phyloP scores from a whole-genome alignment of 1,140 invertebrate species.

The Choristoneura fumiferana region DNA sequence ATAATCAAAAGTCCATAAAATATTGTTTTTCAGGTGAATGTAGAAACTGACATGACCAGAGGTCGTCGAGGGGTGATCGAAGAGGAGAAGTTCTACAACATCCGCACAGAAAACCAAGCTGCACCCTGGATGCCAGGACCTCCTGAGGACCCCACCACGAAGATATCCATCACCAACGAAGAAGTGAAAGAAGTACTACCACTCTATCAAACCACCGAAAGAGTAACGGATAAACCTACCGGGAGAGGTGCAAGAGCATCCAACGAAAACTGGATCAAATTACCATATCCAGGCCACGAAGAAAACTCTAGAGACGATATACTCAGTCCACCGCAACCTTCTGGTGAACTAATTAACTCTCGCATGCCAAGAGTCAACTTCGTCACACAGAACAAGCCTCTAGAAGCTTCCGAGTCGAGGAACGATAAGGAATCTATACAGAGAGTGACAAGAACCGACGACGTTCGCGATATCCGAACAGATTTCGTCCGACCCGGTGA shows the following conservation, averaged over 20 bases:
- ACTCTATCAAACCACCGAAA: conserved; percentile 67
- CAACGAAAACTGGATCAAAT: conserved; percentile 76
- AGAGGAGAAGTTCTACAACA: conserved; percentile 71
- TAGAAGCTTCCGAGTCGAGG: conserved; percentile 73
- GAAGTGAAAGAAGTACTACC: conserved; percentile 45
- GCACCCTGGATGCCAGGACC: conserved; percentile 67
- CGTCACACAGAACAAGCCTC: conserved; percentile 71
- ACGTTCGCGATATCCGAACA: conserved; percentile 71
- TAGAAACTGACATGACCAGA: conserved; percentile 37
- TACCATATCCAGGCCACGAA: conserved; percentile 60
- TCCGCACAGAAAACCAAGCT: conserved; percentile 49
- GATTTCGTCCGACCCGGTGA: conserved; percentile 71
- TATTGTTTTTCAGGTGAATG: conserved; percentile 38
- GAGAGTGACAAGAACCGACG: conserved; percentile 58
- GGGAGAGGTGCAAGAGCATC: conserved; percentile 71
- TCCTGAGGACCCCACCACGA: conserved; percentile 57
- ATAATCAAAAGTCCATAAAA: too few species aligned
- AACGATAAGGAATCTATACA: conserved; percentile 72
- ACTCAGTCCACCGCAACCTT: conserved; percentile 62
- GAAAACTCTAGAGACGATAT: conserved; percentile 53
- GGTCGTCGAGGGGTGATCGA: conserved; percentile 68
- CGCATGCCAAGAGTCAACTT: conserved; percentile 76
- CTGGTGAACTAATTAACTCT: conserved; percentile 68
- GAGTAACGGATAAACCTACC: conserved; percentile 66
- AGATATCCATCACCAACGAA: conserved; percentile 56